Conservation (phyloP, 2,797 vertebrate species). For the Synaphobranchus kaupii region DNA sequence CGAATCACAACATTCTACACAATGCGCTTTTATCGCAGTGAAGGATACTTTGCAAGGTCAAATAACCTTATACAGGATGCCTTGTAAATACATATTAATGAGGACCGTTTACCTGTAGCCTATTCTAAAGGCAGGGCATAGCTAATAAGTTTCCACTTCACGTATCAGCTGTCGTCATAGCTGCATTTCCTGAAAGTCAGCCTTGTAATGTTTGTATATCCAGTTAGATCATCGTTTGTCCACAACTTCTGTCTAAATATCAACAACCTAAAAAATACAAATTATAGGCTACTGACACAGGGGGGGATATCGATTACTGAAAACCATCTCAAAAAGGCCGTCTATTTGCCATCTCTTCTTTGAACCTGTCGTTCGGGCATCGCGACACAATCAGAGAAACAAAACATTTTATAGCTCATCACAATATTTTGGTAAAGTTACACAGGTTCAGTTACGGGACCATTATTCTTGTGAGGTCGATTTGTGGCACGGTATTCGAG, state of each 20-base stretch:
- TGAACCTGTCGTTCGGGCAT: not conserved
- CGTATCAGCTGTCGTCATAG: not conserved
- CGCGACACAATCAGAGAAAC: not conserved
- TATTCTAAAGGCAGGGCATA: not conserved
- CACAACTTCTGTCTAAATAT: not conserved
- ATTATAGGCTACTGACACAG: not conserved
- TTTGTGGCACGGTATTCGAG: constrained; percentile 3
- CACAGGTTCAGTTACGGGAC: not conserved
- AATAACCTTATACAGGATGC: not conserved
- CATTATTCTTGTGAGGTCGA: not conserved
- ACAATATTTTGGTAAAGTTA: constrained; percentile 15
- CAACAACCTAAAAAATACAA: not conserved
- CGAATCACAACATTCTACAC: not conserved
- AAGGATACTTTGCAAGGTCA: constrained; percentile 22
- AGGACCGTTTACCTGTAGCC: not conserved
- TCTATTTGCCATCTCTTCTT: not conserved
- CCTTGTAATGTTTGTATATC: not conserved
- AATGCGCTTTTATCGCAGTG: not conserved
- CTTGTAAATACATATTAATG: not conserved
- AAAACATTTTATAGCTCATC: not conserved
- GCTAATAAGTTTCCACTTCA: constrained; percentile 7
- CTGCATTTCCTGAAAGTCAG: not conserved
- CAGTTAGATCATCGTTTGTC: not conserved
- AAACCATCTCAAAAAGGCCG: not conserved
- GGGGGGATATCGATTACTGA: not conserved